These are phyloP conservation scores for Pegoplata infirma DNA, from an alignment of 2,888 invertebrate species.

Conservation along the genomic window DNA sequence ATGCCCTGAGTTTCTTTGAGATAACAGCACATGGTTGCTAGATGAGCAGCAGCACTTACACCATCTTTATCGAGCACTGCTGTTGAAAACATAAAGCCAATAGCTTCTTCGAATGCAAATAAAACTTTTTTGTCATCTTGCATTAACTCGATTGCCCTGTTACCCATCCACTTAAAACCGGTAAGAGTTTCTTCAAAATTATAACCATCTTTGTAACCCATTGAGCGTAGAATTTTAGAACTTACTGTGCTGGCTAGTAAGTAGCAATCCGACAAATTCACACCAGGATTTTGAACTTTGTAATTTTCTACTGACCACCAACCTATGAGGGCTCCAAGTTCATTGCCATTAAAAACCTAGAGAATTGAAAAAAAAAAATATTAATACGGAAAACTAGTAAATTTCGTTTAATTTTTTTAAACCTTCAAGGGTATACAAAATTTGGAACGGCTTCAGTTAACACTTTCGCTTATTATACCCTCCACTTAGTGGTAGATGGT, in stretches of 20 bases:
- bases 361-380: background rate
- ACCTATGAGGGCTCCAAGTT: constrained; percentile 94
- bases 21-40: constrained; percentile 87
- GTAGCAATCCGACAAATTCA: constrained; percentile 82
- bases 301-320: constrained; percentile 92
- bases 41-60: constrained; percentile 90
- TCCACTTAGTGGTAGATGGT: no score
- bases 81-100: constrained; percentile 97
- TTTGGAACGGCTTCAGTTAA: background rate
- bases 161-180: constrained; percentile 99
- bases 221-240: constrained; percentile 92
- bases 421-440: background rate
- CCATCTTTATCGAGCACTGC: constrained; percentile 97
- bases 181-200: constrained; percentile 93
- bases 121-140: constrained; percentile 87
- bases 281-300: constrained; percentile 78
- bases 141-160: constrained; percentile 86
- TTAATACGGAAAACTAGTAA: no score
- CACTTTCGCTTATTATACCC: background rate
- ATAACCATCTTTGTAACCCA: constrained; percentile 88
- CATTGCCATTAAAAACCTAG: constrained; percentile 91
- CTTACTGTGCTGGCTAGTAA: constrained; percentile 97
- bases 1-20: constrained; percentile 81
- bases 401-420: no score
- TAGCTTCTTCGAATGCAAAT: constrained; percentile 99